Conservation (phyloP, 2,797 vertebrate species). For the Phataginus tetradactyla region DNA sequence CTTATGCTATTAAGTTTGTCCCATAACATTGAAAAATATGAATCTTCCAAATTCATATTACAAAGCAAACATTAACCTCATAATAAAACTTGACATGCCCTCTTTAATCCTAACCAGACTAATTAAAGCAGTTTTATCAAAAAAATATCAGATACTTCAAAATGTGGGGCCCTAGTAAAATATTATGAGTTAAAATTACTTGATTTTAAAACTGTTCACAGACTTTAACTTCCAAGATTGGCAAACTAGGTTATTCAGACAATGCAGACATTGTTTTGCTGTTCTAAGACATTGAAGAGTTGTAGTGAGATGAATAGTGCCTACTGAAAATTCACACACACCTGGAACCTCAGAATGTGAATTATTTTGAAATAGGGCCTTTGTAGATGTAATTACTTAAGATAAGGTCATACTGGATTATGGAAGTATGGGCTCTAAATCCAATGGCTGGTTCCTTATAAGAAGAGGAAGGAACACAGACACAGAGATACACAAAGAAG, state of each 20-base stretch:
- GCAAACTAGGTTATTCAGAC: neutral
- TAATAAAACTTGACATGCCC: neutral
- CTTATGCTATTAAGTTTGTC: neutral
- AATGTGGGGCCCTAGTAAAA: neutral
- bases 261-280: neutral
- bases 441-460: neutral
- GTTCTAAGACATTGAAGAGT: neutral
- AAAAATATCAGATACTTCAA: neutral
- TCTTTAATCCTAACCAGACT: neutral
- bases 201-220: neutral
- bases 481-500: neutral
- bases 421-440: neutral
- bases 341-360: neutral
- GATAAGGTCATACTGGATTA: neutral
- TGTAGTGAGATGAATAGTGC: neutral
- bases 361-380: neutral
- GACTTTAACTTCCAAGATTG: neutral
- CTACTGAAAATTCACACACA: neutral
- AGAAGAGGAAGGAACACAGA: neutral
- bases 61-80: neutral
- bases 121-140: neutral
- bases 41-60: neutral
- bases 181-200: constrained; percentile 29
- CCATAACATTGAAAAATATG: neutral
- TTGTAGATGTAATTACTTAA: neutral